These are phyloP conservation scores for Clupea harengus DNA, from an alignment of 2,113 vertebrate species.

Conservation along the genomic window DNA sequence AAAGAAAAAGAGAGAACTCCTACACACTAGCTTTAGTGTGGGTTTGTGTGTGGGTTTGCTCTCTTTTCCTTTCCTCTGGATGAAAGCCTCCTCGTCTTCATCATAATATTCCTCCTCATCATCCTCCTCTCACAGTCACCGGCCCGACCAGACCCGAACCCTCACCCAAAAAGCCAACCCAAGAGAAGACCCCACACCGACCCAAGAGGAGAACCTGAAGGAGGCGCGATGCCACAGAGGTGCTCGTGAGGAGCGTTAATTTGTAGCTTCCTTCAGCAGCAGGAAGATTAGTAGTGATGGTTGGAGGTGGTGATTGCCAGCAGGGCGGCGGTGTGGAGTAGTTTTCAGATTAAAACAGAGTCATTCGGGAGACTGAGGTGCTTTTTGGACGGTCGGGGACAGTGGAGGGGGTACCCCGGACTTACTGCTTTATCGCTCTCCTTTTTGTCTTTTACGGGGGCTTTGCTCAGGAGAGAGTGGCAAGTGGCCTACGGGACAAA, in stretches of 20 bases:
- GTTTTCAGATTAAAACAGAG: conserved; percentile 27
- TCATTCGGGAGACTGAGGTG: not conserved
- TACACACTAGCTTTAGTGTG: not conserved
- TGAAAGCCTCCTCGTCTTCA: not conserved
- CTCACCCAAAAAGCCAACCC: not conserved
- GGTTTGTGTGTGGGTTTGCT: not conserved
- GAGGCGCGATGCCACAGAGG: conserved; percentile 7
- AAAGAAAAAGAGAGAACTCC: not conserved
- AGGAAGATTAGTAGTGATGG: conserved; percentile 33
- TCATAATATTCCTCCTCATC: not conserved
- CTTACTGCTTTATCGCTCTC: conserved; percentile 99
- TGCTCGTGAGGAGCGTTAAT: conserved; percentile 18
- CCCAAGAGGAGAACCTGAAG: not conserved
- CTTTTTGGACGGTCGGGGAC: not conserved
- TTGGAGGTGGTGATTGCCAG: conserved; percentile 30
- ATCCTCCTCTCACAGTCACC: too few relatives aligned
- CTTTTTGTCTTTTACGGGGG: conserved; percentile 99
- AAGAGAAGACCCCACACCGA: conserved; percentile 7
- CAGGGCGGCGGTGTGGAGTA: conserved; percentile 30
- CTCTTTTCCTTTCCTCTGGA: not conserved
- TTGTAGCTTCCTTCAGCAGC: conserved; percentile 4
- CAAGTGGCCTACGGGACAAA: conserved; percentile 99
- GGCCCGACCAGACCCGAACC: not conserved
- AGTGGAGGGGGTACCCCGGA: conserved; percentile 65
- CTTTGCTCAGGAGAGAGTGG: conserved; percentile 99